phyloP scores from a whole-genome alignment of 2,797 vertebrate species.

The Cossypha polioptera region DNA sequence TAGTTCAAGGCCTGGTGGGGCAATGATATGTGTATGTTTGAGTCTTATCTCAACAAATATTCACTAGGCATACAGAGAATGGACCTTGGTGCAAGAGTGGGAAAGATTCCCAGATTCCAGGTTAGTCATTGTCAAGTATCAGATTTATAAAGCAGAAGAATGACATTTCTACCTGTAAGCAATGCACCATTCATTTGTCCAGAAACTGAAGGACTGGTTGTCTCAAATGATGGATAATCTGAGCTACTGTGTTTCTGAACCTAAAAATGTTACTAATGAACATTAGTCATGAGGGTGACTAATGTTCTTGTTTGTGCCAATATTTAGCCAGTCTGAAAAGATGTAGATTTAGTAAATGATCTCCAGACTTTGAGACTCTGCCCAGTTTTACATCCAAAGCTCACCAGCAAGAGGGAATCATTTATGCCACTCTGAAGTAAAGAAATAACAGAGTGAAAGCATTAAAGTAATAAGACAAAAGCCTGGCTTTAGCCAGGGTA shows the following conservation, averaged over 20 bases:
- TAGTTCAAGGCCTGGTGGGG: not conserved
- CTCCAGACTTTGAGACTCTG: slow-evolving; percentile 24
- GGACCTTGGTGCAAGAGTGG: not conserved
- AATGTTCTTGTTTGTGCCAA: slow-evolving; percentile 12
- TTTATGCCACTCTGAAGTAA: not conserved
- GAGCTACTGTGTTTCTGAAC: not conserved
- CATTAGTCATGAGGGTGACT: not conserved
- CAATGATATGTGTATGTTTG: not conserved
- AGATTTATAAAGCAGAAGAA: not conserved
- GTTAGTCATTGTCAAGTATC: not conserved
- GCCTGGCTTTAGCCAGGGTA: not conserved
- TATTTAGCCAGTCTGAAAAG: slow-evolving; percentile 21
- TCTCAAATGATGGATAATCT: not conserved
- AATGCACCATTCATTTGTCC: not conserved
- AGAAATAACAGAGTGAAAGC: not conserved
- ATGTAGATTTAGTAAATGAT: slow-evolving; percentile 42
- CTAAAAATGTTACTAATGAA: not conserved
- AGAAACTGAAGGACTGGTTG: not conserved
- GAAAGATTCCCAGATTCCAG: not conserved
- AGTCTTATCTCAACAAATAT: not conserved
- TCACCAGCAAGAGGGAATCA: not conserved
- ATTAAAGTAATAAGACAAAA: not conserved
- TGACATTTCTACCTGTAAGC: not conserved
- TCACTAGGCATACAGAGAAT: not conserved
- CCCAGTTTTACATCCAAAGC: not conserved